Evolutionary conservation across 2,888 invertebrate species (phyloP).

Genomic region (Alloplasta piceator): DNA sequence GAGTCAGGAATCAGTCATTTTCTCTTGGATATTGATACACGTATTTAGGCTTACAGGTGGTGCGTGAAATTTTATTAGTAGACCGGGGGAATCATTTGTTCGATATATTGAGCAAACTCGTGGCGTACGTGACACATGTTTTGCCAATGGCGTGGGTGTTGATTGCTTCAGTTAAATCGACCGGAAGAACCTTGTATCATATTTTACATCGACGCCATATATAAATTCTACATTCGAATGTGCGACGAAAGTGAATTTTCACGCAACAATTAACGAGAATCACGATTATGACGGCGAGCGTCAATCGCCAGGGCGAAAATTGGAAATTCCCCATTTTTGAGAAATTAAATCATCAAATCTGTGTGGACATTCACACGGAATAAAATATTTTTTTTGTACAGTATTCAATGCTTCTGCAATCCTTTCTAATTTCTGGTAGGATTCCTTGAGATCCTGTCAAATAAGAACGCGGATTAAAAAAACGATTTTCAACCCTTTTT

Average conservation of each 20-base stretch:
- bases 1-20: neutral
- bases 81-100: neutral
- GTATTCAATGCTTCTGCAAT: no score
- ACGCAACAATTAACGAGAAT: neutral
- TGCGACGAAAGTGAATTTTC: no score
- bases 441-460: no score
- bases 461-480: neutral
- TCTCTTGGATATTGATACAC: neutral
- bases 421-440: neutral
- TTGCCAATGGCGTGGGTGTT: neutral
- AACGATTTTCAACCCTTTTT: neutral
- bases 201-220: neutral
- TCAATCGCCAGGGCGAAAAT: constrained; percentile 7
- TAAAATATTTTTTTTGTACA: no score
- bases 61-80: constrained; percentile 5
- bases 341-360: constrained; percentile 23
- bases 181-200: constrained; percentile 39
- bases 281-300: constrained; percentile 9
- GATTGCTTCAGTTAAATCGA: constrained; percentile 39
- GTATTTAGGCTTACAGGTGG: neutral
- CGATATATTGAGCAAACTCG: neutral
- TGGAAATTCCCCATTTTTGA: constrained; percentile 16
- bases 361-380: no score
- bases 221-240: neutral
- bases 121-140: neutral